These are phyloP conservation scores for Eupithecia insigniata DNA, from an alignment of 2,888 invertebrate species.

Conservation along the genomic window DNA sequence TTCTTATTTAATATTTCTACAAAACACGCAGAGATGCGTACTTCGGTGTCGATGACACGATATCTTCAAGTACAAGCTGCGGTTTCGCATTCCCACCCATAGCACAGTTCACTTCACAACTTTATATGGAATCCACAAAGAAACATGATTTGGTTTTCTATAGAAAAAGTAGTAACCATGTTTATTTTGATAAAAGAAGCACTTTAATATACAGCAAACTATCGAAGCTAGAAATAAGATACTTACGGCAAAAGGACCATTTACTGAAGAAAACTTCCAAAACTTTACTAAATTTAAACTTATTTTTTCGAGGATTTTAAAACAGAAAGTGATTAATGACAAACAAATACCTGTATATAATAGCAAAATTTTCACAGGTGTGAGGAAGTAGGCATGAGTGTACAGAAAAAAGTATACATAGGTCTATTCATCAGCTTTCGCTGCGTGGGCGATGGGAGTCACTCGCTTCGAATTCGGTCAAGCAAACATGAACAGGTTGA, in stretches of 20 bases:
- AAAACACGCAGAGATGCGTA: slow-evolving; percentile 19
- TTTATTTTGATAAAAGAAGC: neutral
- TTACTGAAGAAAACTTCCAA: neutral
- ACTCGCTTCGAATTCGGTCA: slow-evolving; percentile 63
- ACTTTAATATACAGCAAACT: neutral
- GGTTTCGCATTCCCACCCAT: slow-evolving; percentile 42
- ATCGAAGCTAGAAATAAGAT: neutral
- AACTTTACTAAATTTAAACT: neutral
- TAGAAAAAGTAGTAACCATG: neutral
- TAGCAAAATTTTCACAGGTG: neutral
- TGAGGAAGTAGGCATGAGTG: neutral
- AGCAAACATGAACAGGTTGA: slow-evolving; percentile 76
- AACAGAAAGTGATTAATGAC: neutral
- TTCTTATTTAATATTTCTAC: slow-evolving; percentile 7
- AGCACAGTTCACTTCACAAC: slow-evolving; percentile 27
- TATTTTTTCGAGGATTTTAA: neutral
- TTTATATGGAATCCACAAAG: slow-evolving; percentile 12
- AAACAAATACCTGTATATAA: neutral
- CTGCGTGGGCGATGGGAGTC: slow-evolving; percentile 53
- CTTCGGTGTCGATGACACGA: slow-evolving; percentile 42
- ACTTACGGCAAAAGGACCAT: neutral
- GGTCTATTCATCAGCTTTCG: slow-evolving; percentile 49
- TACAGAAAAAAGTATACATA: neutral
- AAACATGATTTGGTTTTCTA: neutral
- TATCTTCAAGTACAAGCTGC: slow-evolving; percentile 37